Conservation (phyloP, 2,113 vertebrate genomes). For the Puma concolor region DNA sequence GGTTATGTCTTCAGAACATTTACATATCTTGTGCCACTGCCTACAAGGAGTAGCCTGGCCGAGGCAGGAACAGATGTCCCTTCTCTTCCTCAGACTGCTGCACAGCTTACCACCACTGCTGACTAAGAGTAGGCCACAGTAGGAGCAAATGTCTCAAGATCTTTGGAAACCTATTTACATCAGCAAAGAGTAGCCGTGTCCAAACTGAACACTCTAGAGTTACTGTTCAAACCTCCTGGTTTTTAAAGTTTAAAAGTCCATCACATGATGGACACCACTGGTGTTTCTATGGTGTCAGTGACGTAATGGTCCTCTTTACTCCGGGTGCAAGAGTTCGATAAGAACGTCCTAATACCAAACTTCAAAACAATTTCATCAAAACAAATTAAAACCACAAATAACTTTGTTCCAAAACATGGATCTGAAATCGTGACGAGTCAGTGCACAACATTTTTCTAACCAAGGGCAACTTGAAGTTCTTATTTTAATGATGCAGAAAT, state of each 20-base stretch:
- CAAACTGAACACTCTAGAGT: background rate
- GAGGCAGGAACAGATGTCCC: background rate
- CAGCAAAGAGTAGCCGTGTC: background rate
- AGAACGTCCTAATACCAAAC: background rate
- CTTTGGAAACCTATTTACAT: background rate
- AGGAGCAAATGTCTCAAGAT: background rate
- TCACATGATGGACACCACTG: background rate
- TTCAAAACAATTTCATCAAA: background rate
- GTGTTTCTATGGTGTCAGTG: background rate
- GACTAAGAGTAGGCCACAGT: background rate
- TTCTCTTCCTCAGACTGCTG: background rate
- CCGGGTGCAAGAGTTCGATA: background rate
- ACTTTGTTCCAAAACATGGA: background rate
- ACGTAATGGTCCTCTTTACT: background rate
- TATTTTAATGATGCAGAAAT: background rate
- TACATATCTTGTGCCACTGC: background rate
- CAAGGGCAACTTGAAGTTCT: background rate
- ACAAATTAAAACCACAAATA: background rate
- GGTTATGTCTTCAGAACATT: background rate
- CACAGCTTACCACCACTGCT: background rate
- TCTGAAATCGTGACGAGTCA: background rate
- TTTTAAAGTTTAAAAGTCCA: background rate
- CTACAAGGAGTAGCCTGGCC: background rate
- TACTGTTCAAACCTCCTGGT: background rate
- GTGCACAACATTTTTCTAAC: background rate